Evolutionary conservation across 2,888 invertebrate genomes (phyloP).

Genomic region (Synergus japonicus): DNA sequence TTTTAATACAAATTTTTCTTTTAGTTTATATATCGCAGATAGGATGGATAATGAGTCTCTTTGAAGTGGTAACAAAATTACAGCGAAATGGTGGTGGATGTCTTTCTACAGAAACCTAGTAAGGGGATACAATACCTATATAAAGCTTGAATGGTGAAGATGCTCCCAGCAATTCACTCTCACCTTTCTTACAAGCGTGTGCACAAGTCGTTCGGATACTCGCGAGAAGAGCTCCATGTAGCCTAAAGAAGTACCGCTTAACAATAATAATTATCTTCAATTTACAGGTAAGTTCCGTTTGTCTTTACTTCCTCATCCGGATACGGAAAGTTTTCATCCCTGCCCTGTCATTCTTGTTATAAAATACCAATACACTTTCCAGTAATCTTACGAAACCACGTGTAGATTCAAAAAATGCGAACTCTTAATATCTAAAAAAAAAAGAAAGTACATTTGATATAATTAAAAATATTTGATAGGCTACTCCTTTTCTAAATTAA

Average conservation of each 20-base stretch:
- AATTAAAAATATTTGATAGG: no score
- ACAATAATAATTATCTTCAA: conserved; percentile 33
- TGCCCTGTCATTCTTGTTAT: background rate
- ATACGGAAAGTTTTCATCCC: background rate
- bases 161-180: conserved; percentile 77
- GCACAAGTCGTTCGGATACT: conserved; percentile 61
- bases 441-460: no score
- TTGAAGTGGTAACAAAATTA: conserved; percentile 63
- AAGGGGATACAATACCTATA: conserved; percentile 77
- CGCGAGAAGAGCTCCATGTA: conserved; percentile 58
- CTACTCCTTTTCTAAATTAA: no score
- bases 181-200: conserved; percentile 75
- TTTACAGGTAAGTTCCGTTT: conserved; percentile 24
- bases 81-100: conserved; percentile 65
- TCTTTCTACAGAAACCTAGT: conserved; percentile 69
- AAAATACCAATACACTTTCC: background rate
- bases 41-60: conserved; percentile 19
- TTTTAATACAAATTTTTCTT: background rate
- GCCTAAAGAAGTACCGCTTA: conserved; percentile 36
- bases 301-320: background rate
- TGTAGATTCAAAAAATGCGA: background rate
- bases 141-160: conserved; percentile 77
- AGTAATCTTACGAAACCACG: background rate
- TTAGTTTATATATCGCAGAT: background rate
- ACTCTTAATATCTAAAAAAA: no score